These are phyloP conservation scores for Phrynocephalus vlangalii DNA, from an alignment of 2,797 vertebrate species.

Conservation along the genomic window DNA sequence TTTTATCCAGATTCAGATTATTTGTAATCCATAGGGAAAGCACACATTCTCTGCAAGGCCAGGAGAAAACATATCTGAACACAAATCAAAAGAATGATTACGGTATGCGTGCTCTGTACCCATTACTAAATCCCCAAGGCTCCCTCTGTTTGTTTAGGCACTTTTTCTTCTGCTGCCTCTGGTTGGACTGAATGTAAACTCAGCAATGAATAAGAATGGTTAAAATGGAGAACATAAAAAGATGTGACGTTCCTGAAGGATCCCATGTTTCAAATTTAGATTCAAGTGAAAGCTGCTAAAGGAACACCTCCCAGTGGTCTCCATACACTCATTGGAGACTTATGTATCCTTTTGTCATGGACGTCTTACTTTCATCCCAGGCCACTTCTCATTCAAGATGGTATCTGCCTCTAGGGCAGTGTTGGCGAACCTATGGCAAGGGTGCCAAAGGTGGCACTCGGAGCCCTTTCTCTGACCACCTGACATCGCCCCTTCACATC, in stretches of 20 bases:
- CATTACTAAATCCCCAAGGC: constrained; percentile 69
- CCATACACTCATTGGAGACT: constrained; percentile 46
- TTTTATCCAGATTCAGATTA: constrained; percentile 74
- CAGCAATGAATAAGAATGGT: constrained; percentile 57
- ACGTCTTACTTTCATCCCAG: constrained; percentile 49
- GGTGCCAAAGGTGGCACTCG: no score
- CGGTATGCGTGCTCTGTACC: constrained; percentile 36
- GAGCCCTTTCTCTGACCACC: no score
- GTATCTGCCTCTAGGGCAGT: constrained; percentile 56
- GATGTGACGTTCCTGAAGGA: constrained; percentile 55
- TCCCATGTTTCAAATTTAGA: constrained; percentile 53
- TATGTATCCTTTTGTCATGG: constrained; percentile 31
- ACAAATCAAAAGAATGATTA: constrained; percentile 77
- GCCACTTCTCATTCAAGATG: constrained; percentile 63
- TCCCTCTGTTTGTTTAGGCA: constrained; percentile 72
- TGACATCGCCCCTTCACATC: no score
- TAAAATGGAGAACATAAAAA: constrained; percentile 62
- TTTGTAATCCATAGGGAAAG: constrained; percentile 72
- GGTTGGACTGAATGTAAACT: constrained; percentile 62
- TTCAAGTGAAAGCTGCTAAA: constrained; percentile 49
- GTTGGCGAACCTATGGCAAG: no score
- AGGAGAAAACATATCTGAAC: constrained; percentile 73
- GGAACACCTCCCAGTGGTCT: constrained; percentile 44
- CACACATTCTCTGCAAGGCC: constrained; percentile 66
- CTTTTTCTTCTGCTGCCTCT: constrained; percentile 71